Evolutionary conservation across 2,888 invertebrate species (phyloP).

Genomic region (Fragum sueziense): DNA sequence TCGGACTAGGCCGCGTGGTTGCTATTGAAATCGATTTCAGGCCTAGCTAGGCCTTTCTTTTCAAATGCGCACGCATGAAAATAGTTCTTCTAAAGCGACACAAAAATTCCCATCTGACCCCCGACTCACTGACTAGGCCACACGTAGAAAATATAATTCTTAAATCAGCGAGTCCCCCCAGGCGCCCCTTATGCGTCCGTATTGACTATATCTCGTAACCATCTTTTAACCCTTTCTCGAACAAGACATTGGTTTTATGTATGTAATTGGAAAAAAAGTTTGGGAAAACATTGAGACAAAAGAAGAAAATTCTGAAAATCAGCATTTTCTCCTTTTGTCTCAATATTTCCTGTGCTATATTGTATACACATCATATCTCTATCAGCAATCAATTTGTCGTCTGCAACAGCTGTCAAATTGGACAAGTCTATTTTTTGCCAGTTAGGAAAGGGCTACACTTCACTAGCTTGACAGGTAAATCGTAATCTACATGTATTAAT

Average conservation of each 20-base stretch:
- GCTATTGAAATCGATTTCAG: slow-evolving; percentile 59
- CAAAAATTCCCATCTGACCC: slow-evolving; percentile 59
- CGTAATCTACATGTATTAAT: too few relatives aligned
- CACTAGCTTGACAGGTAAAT: too few relatives aligned
- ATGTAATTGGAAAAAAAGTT: too few relatives aligned
- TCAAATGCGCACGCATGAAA: slow-evolving; percentile 69
- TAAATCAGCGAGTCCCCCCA: slow-evolving; percentile 46
- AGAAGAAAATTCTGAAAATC: too few relatives aligned
- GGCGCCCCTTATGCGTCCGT: slow-evolving; percentile 53
- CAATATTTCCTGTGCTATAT: not conserved
- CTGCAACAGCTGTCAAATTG: too few relatives aligned
- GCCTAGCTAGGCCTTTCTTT: slow-evolving; percentile 55
- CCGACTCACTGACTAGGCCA: slow-evolving; percentile 48
- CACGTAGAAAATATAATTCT: slow-evolving; percentile 49
- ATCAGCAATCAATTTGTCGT: too few relatives aligned
- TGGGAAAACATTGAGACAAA: too few relatives aligned
- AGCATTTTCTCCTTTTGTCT: not conserved
- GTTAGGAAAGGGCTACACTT: too few relatives aligned
- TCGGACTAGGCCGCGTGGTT: slow-evolving; percentile 29
- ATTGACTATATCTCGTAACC: slow-evolving; percentile 58
- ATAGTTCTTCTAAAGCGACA: slow-evolving; percentile 68
- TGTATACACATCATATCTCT: too few relatives aligned
- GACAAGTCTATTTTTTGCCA: too few relatives aligned
- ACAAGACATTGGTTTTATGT: too few relatives aligned
- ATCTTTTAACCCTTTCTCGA: too few relatives aligned